Evolutionary conservation across 1,140 invertebrate species (phyloP).

Genomic region (Octopus sinensis): DNA sequence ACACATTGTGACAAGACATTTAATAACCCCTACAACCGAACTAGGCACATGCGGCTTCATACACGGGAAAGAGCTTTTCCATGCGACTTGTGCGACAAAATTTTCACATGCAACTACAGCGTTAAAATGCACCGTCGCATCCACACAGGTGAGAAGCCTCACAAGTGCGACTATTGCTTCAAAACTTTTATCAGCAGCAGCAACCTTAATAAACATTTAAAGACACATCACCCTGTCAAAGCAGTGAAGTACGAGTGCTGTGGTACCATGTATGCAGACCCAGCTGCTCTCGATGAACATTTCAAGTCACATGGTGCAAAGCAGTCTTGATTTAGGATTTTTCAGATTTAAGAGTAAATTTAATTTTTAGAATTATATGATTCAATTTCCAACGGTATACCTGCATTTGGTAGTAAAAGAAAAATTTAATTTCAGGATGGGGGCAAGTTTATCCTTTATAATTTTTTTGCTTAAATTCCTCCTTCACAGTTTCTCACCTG

Average conservation of each 20-base stretch:
- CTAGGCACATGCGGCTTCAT: background rate
- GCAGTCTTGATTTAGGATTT: background rate
- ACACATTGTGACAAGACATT: background rate
- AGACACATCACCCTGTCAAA: slow-evolving; percentile 1
- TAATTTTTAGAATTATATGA: no score
- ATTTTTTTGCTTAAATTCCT: no score
- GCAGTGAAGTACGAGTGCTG: background rate
- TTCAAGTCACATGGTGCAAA: slow-evolving; percentile 7
- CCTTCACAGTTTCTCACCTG: no score
- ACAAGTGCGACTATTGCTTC: slow-evolving; percentile 2
- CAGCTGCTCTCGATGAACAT: background rate
- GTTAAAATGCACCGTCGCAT: background rate
- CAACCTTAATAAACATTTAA: background rate
- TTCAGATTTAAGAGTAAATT: no score
- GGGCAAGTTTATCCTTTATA: no score
- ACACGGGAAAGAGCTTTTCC: background rate
- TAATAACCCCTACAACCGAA: background rate
- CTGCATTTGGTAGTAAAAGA: no score
- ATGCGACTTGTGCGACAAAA: background rate
- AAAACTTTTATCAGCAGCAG: background rate
- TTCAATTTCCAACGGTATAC: no score
- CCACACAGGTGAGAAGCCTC: background rate
- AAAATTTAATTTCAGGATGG: no score
- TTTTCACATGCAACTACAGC: slow-evolving; percentile 7
- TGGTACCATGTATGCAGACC: slow-evolving; percentile 6